These are phyloP conservation scores for Micromys minutus DNA, from an alignment of 2,113 vertebrate genomes.

Conservation along the genomic window DNA sequence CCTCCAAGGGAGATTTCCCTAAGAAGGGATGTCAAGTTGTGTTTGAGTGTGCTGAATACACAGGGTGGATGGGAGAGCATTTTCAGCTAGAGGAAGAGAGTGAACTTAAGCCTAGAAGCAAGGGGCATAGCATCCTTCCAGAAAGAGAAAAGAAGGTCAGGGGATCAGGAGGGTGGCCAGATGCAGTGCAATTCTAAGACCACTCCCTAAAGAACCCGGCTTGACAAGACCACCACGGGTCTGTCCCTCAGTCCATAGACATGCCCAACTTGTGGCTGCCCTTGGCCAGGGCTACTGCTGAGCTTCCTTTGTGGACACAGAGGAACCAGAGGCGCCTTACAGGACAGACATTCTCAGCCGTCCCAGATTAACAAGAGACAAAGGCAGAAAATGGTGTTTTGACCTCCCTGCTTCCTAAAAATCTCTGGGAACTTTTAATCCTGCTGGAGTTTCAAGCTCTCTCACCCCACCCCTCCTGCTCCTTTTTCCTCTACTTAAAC, in stretches of 20 bases:
- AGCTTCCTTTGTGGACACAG: neutral
- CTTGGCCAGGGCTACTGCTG: neutral
- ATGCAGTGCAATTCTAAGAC: neutral
- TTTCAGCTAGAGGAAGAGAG: neutral
- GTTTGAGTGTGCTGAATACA: neutral
- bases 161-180: neutral
- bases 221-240: neutral
- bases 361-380: constrained; percentile 82
- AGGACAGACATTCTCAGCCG: neutral
- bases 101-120: neutral
- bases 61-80: neutral
- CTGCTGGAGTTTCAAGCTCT: constrained; percentile 87
- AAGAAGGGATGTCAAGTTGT: neutral
- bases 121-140: neutral
- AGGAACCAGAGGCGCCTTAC: neutral
- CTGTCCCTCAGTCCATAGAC: neutral
- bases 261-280: neutral
- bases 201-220: neutral
- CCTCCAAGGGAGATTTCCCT: neutral
- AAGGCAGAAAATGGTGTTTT: constrained; percentile 84
- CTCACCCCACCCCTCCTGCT: constrained; percentile 79
- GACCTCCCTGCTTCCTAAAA: constrained; percentile 85
- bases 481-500: constrained; percentile 85
- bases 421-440: constrained; percentile 88
- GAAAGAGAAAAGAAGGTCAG: neutral